phyloP scores from a whole-genome alignment of 2,888 invertebrate genomes.

The Eupithecia pulchellata region DNA sequence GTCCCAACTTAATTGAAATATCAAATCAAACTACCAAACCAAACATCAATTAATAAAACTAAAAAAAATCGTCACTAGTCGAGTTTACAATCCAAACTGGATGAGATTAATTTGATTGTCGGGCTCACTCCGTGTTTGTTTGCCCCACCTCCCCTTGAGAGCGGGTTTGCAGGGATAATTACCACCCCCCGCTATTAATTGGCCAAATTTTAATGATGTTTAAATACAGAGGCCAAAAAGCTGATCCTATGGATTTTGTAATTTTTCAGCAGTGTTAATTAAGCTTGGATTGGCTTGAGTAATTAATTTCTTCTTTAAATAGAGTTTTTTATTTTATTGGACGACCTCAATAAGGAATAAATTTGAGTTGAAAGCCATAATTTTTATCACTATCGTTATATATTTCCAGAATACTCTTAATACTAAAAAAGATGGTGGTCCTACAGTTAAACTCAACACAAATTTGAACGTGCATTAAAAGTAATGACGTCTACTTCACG shows the following conservation, averaged over 20 bases:
- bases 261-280: slow-evolving; percentile 24
- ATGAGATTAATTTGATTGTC: slow-evolving; percentile 44
- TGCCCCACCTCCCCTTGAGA: slow-evolving; percentile 24
- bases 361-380: not conserved
- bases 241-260: slow-evolving; percentile 23
- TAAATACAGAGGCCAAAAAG: slow-evolving; percentile 36
- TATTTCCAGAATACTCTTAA: too few species aligned
- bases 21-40: not conserved
- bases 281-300: slow-evolving; percentile 4
- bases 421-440: too few species aligned
- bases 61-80: slow-evolving; percentile 28
- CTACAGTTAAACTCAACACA: not conserved
- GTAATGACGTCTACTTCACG: too few species aligned
- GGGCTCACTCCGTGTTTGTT: slow-evolving; percentile 36
- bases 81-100: slow-evolving; percentile 30
- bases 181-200: slow-evolving; percentile 42
- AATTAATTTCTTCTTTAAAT: not conserved
- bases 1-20: not conserved
- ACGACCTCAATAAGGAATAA: not conserved
- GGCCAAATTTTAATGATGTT: slow-evolving; percentile 45
- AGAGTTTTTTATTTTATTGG: not conserved
- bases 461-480: not conserved
- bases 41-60: slow-evolving; percentile 26
- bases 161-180: slow-evolving; percentile 38
- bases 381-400: not conserved